Evolutionary conservation across 2,113 vertebrate species (phyloP).

Genomic region (Hipposideros armiger): DNA sequence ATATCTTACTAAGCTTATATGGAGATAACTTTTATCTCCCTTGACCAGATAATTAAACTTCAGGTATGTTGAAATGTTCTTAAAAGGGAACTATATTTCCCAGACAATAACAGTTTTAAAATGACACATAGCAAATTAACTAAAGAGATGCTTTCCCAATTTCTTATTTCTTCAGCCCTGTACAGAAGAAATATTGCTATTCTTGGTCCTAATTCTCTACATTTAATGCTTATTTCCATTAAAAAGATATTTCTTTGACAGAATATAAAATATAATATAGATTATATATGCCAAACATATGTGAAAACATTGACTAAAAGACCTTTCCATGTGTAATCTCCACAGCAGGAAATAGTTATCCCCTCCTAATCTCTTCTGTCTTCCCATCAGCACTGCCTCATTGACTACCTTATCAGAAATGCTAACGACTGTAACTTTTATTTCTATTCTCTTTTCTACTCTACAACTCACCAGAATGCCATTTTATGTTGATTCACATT

Average conservation of each 20-base stretch:
- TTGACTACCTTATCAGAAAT: background rate
- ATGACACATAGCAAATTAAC: background rate
- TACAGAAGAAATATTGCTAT: background rate
- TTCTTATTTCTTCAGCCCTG: background rate
- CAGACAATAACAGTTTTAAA: background rate
- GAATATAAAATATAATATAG: background rate
- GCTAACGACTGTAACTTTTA: background rate
- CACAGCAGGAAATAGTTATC: background rate
- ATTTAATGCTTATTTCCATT: background rate
- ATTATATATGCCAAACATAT: background rate
- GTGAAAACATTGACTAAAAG: background rate
- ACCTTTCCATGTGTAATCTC: background rate
- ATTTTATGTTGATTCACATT: background rate
- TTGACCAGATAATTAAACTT: conserved; percentile 24
- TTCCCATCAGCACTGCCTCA: background rate
- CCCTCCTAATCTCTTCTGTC: background rate
- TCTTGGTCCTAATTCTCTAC: background rate
- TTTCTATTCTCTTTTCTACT: background rate
- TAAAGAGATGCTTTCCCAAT: background rate
- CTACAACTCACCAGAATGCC: background rate
- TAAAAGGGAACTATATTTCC: background rate
- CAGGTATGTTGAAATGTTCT: background rate
- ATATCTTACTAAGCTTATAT: background rate
- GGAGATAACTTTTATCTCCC: background rate
- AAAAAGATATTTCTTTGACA: conserved; percentile 10